A percentile compares a stretch with the other conserved stretches of the same genome.
Conservation (phyloP, 2,888 invertebrate genomes). For the Noctua comes region DNA sequence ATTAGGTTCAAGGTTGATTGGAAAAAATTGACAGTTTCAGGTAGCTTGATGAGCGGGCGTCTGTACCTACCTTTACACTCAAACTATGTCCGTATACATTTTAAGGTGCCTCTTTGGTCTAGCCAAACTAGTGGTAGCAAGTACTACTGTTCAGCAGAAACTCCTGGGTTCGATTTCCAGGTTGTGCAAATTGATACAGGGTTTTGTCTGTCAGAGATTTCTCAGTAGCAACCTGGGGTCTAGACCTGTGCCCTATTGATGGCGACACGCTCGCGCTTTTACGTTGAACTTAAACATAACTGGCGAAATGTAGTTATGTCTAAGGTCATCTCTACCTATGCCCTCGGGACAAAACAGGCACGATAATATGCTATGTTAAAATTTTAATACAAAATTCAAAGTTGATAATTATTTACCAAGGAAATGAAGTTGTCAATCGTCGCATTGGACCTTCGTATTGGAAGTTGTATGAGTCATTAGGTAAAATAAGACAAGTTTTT, state of each 20-base stretch:
- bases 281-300: too few species aligned
- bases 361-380: too few species aligned
- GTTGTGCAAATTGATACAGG: not conserved
- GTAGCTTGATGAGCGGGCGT: too few species aligned
- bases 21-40: too few species aligned
- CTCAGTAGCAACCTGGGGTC: not conserved
- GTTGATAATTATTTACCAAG: not conserved
- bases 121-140: not conserved
- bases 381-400: not conserved
- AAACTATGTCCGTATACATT: conserved; percentile 9
- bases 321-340: too few species aligned
- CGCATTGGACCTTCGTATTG: not conserved
- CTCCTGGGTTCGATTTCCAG: not conserved
- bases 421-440: not conserved
- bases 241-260: not conserved
- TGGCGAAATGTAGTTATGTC: too few species aligned
- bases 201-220: not conserved
- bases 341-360: too few species aligned
- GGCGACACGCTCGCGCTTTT: not conserved
- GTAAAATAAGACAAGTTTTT: not conserved
- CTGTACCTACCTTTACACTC: not conserved
- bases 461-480: not conserved
- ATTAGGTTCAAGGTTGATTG: too few species aligned
- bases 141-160: not conserved
- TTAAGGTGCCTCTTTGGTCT: not conserved